Conservation (phyloP, 2,797 vertebrate species). For the Channa striata region DNA sequence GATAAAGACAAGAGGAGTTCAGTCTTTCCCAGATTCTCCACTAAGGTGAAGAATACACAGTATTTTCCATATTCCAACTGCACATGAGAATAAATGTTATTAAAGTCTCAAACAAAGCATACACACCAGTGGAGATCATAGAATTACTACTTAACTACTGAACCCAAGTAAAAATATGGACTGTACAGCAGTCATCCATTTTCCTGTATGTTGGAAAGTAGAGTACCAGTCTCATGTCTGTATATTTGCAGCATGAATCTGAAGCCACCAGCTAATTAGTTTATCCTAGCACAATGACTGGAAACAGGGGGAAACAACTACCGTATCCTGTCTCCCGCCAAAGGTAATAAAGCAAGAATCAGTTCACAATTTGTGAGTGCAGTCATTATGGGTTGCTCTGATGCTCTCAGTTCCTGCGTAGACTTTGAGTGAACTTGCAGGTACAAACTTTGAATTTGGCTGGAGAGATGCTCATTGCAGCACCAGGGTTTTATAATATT, state of each 20-base stretch:
- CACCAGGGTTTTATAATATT: too few species aligned
- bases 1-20: conserved; percentile 19
- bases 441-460: too few species aligned
- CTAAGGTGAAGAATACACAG: conserved; percentile 16
- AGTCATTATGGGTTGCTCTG: background rate
- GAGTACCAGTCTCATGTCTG: background rate
- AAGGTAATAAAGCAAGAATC: background rate
- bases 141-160: too few species aligned
- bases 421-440: too few species aligned
- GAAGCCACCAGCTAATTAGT: background rate
- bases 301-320: background rate
- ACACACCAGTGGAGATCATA: too few species aligned
- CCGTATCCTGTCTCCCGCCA: background rate
- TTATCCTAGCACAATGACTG: background rate
- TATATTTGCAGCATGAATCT: background rate
- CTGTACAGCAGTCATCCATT: background rate
- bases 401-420: background rate
- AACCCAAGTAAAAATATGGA: too few species aligned
- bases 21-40: conserved; percentile 19
- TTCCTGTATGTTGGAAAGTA: background rate
- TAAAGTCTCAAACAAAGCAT: background rate
- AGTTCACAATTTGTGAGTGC: background rate
- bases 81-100: too few species aligned
- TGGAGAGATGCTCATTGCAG: too few species aligned
- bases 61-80: background rate